Conservation (phyloP, 2,797 vertebrate species). For the Schizopygopsis malacanthus region DNA sequence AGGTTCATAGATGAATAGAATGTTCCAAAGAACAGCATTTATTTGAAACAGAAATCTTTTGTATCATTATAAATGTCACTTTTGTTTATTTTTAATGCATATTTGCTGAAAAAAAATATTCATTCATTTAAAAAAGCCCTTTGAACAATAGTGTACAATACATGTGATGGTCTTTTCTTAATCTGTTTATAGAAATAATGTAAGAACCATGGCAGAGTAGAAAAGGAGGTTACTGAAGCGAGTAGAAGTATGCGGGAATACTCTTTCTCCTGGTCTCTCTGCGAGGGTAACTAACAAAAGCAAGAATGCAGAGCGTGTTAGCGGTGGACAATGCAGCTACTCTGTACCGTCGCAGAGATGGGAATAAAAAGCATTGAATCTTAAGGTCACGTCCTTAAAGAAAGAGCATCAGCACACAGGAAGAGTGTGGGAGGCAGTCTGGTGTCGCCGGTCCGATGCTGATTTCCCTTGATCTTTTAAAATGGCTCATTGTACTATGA, state of each 20-base stretch:
- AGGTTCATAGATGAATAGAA: neutral
- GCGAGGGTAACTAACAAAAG: slow-evolving; percentile 22
- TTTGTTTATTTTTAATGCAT: neutral
- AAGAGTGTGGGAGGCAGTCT: neutral
- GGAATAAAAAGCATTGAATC: neutral
- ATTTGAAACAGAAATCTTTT: too few species aligned
- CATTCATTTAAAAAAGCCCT: neutral
- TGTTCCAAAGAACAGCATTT: neutral
- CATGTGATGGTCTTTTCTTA: neutral
- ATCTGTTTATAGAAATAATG: neutral
- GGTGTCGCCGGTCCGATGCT: slow-evolving; percentile 5
- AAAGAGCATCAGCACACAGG: neutral
- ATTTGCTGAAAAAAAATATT: neutral
- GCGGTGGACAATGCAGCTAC: neutral
- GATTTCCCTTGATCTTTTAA: neutral
- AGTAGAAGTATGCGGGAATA: neutral
- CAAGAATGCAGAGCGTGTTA: slow-evolving; percentile 28
- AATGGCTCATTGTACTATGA: neutral
- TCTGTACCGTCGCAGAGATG: neutral
- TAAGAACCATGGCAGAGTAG: neutral
- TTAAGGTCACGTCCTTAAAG: slow-evolving; percentile 11
- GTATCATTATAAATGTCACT: too few species aligned
- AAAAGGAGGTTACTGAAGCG: neutral
- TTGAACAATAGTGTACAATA: neutral
- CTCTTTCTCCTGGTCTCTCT: neutral